phyloP scores from a whole-genome alignment of 2,888 invertebrate species.

The Dichetophora obliterata region DNA sequence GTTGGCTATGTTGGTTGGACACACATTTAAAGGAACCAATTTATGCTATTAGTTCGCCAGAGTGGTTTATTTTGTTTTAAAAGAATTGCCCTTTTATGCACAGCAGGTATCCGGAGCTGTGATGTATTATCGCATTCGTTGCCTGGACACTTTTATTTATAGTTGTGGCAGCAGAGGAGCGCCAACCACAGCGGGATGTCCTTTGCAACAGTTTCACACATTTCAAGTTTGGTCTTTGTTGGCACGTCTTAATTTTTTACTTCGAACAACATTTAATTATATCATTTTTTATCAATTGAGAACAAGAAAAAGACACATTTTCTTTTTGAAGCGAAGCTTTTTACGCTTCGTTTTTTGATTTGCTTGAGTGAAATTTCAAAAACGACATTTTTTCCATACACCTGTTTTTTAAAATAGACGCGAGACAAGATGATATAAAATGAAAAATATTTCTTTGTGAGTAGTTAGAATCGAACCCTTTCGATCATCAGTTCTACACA shows the following conservation, averaged over 20 bases:
- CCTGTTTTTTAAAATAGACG: no score
- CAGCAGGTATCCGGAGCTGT: constrained; percentile 66
- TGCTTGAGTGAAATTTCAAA: no score
- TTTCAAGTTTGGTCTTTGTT: constrained; percentile 39
- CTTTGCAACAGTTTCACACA: constrained; percentile 47
- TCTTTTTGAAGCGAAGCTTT: no score
- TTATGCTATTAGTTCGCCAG: neutral
- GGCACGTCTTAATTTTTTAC: neutral
- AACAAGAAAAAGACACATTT: no score
- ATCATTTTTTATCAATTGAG: no score
- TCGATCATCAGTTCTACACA: no score
- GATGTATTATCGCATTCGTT: constrained; percentile 61
- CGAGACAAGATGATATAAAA: no score
- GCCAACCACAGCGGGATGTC: constrained; percentile 56
- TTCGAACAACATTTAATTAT: no score
- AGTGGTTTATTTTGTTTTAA: constrained; percentile 4
- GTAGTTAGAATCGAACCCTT: no score
- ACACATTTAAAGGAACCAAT: constrained; percentile 33
- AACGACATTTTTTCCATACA: no score
- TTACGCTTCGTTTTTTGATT: no score
- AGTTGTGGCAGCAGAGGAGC: constrained; percentile 49
- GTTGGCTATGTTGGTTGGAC: neutral
- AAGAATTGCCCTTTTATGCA: constrained; percentile 50
- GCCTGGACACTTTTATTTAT: constrained; percentile 61
- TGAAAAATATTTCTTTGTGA: no score